Evolutionary conservation across 2,888 invertebrate species (phyloP), one percentile per base, ranked within the genome.

Genomic region (Notodonta ziczac): DNA sequence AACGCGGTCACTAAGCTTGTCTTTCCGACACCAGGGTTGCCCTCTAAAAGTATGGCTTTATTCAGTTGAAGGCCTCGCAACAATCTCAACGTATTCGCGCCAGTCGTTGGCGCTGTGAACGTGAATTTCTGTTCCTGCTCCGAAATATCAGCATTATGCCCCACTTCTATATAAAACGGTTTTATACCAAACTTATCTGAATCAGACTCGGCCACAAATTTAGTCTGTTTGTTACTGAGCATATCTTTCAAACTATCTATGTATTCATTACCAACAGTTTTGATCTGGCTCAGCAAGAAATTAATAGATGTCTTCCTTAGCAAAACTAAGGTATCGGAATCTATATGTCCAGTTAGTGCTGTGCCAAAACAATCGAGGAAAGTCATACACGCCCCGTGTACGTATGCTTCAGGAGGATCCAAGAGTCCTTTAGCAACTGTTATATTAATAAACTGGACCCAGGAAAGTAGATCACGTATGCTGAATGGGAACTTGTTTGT

Each of bases 21-120:
- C 91, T 99, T 99, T 4, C 99, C 99, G 24, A 99, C 99, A 3
- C 99, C 99, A 4, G 99, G 99, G 76, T 98, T 98, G 3, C 98
- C 99, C 94, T 99, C 99, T 16, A 99, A 89, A 59, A 99, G 94
- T 63, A 99, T 96, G 0, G 99, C 98, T 85, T 98, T 98, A 66
- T 97, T 97, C 63, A 99, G 88, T 80, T 98, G 98, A 78, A 99
- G 93, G 0, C 97, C 99, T 62, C 99, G 95, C 50, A 99, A 88
- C 10, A 99, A 85, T 64, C 98, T 95, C 65, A 98, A 92, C 0
- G 97, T 96, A 89, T 99, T 99, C 32, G 95, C 93, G 56, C 96
- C 95, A 0, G 97, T 97, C 0, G 97, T 97, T 0, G 96, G 96
- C 0, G 97, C 96, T 59, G 95, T 94, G 77, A 98, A 97, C 0